Conservation (phyloP, 2,888 invertebrate genomes). For the Epiblema foenella region DNA sequence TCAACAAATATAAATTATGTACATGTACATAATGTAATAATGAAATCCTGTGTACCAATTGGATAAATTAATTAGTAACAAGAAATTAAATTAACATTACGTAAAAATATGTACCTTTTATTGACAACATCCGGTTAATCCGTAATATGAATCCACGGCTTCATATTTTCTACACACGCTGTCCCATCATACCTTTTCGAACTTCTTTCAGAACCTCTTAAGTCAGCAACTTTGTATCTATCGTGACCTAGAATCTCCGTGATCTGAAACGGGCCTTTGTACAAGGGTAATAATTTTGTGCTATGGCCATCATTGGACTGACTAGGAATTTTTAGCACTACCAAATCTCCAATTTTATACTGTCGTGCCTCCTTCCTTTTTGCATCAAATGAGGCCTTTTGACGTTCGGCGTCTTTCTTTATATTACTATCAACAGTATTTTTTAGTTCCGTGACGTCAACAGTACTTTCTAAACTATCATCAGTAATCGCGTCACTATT, state of each 20-base stretch:
- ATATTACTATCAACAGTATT: slow-evolving; percentile 47
- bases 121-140: not conserved
- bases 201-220: not conserved
- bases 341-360: slow-evolving; percentile 48
- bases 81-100: not conserved
- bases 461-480: not conserved
- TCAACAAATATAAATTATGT: too few species aligned
- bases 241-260: slow-evolving; percentile 48
- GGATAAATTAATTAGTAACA: too few species aligned
- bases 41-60: too few species aligned
- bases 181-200: not conserved
- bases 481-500: too few species aligned
- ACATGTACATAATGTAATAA: too few species aligned
- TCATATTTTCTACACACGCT: slow-evolving; percentile 1
- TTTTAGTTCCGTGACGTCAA: slow-evolving; percentile 45
- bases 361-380: slow-evolving; percentile 45
- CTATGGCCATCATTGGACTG: slow-evolving; percentile 50
- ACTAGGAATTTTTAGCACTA: slow-evolving; percentile 49
- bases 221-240: slow-evolving; percentile 27
- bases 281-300: slow-evolving; percentile 48
- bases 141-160: slow-evolving; percentile 1
- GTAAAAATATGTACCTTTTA: not conserved
- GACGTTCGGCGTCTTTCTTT: slow-evolving; percentile 41
- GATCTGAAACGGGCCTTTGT: slow-evolving; percentile 50
- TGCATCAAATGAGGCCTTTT: slow-evolving; percentile 47